Base-by-base conservation (phyloP, 2,888 invertebrate species). In the Pocota personata region DNA sequence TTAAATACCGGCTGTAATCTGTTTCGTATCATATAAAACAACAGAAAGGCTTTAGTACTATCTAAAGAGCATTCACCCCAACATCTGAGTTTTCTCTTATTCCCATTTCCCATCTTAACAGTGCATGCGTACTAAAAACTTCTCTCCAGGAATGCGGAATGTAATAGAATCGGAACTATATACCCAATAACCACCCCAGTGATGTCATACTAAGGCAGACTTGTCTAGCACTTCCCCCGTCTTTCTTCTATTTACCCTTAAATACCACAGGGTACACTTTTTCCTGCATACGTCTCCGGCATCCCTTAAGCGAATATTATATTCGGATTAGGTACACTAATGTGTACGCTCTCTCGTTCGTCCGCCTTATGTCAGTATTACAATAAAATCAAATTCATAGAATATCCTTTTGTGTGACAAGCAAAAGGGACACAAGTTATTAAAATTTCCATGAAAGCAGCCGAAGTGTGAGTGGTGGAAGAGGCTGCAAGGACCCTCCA, bases 321-420 rank as follows among this genome's bases (percentile, higher is more conserved):
- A 79, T 79, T 79, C 35, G 69, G 66, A 83, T 83, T 78, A 73
- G 72, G 32, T 14, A 67, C 37, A 78, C 83, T 78, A 78, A 67
- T 67, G 52, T 71, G 40, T 16, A 16, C 16, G 55, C 8, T 19
- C 50, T 5, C 3, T n/a, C 60, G n/a, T 4, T 21, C 24, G 3
- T 12, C 35, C 8, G 3, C 48, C 21, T 27, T 46, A 50, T 67
- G 43, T 21, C 40, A 55, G 46, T 19, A 57, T 69, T 43, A 62
- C 57, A 69, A 82, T 82, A 62, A 75, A 82, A 75, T 82, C 62
- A 64, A 57, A 69, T 69, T 75, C 48, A 58, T 78, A 55, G 30
- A 50, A 77, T 32, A 46, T 57, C 50, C 35, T n/a, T n/a, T 35
- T 24, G 40, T 62, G 35, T 40, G 57, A 48, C n/a, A 46, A 77